Percentiles rank a stretch among this genome's conserved stretches.
phyloP scores from a whole-genome alignment of 2,113 vertebrate genomes.

The Trochalopteron elliotii region DNA sequence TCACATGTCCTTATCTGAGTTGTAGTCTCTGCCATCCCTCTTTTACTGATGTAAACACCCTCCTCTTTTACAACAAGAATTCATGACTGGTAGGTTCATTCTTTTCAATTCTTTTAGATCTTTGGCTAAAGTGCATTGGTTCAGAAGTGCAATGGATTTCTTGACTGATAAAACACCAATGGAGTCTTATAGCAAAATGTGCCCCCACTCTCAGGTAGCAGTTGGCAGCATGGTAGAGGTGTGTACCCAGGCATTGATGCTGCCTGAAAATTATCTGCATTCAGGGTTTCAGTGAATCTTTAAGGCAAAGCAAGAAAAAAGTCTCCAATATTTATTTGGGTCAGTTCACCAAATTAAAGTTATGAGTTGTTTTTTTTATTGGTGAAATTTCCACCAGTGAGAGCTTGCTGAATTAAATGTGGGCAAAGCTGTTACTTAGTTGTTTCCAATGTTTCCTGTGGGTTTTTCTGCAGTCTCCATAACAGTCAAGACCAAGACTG shows the following conservation, averaged over 20 bases:
- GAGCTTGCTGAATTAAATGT: neutral
- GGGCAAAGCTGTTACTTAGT: neutral
- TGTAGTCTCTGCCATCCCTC: neutral
- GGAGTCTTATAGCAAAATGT: neutral
- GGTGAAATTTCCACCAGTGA: neutral
- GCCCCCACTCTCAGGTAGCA: neutral
- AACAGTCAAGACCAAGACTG: neutral
- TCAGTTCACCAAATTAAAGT: neutral
- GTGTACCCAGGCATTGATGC: neutral
- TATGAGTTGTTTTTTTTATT: neutral
- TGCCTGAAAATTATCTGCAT: neutral
- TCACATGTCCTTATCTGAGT: neutral
- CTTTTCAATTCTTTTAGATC: neutral
- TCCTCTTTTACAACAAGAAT: conserved; percentile 1
- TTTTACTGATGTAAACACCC: neutral
- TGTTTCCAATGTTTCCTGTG: neutral
- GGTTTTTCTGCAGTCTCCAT: neutral
- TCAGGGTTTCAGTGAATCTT: neutral
- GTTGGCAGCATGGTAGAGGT: neutral
- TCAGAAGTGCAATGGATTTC: neutral
- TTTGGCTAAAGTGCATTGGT: neutral
- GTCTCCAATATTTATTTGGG: neutral
- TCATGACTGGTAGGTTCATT: neutral
- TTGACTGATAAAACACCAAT: neutral
- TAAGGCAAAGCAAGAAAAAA: neutral